Evolutionary conservation across 2,888 invertebrate genomes (phyloP).

Genomic region (Trichogramma evanescens): DNA sequence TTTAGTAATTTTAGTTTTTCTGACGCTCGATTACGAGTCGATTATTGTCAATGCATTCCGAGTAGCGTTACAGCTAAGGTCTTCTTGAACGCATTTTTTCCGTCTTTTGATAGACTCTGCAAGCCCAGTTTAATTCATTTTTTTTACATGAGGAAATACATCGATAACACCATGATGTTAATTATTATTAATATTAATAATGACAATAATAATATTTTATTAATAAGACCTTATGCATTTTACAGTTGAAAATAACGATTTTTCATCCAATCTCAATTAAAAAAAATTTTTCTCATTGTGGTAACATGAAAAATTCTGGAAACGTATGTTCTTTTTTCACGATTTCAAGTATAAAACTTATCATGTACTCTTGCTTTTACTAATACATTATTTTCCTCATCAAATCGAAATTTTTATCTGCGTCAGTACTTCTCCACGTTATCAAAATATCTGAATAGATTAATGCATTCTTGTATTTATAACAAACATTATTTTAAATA

Average conservation of each 20-base stretch:
- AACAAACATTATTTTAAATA: conserved; percentile 9
- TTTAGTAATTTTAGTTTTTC: conserved; percentile 5
- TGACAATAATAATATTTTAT: conserved; percentile 8
- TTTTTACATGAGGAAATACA: too few species aligned
- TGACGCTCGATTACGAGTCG: conserved; percentile 23
- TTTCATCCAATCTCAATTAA: too few species aligned
- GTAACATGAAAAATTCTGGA: too few species aligned
- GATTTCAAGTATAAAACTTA: too few species aligned
- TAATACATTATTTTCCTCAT: too few species aligned
- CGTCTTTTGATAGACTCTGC: conserved; percentile 5
- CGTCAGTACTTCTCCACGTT: conserved; percentile 3
- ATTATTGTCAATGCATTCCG: conserved; percentile 46
- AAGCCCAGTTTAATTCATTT: conserved; percentile 15
- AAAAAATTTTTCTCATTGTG: too few species aligned
- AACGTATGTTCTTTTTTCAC: too few species aligned
- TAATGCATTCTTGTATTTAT: conserved; percentile 29
- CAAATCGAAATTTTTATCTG: too few species aligned
- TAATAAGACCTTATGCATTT: too few species aligned
- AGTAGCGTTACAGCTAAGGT: conserved; percentile 35
- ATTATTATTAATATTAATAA: conserved; percentile 6
- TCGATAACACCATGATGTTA: not conserved
- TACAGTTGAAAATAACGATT: too few species aligned
- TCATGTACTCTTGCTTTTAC: too few species aligned
- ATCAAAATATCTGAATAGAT: conserved; percentile 43
- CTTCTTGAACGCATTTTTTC: conserved; percentile 20